These are phyloP conservation scores for Zaprionus bogoriensis DNA, from an alignment of 2,888 invertebrate species.

Conservation along the genomic window DNA sequence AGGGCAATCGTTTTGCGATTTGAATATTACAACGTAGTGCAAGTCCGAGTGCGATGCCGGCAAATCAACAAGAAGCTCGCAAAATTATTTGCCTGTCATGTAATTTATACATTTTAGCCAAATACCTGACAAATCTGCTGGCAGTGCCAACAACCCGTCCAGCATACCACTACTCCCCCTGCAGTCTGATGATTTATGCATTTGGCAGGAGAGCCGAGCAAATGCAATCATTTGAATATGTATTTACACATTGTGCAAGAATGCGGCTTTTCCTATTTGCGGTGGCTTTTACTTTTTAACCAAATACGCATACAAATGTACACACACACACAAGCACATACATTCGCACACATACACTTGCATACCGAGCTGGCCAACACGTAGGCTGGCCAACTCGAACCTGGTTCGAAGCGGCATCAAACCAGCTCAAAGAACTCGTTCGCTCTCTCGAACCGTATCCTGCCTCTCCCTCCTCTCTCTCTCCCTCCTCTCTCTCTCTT, in stretches of 20 bases:
- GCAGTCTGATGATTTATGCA: conserved; percentile 42
- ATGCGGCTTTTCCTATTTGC: conserved; percentile 32
- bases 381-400: conserved; percentile 27
- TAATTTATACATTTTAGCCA: conserved; percentile 31
- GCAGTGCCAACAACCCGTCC: neutral
- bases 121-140: conserved; percentile 29
- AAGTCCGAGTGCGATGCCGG: no score
- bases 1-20: conserved; percentile 28
- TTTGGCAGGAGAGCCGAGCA: conserved; percentile 32
- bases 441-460: no score
- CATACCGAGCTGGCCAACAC: neutral
- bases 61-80: conserved; percentile 37
- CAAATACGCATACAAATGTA: conserved; percentile 18
- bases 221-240: conserved; percentile 57
- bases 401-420: conserved; percentile 40
- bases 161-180: neutral
- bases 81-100: conserved; percentile 44
- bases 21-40: conserved; percentile 37
- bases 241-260: conserved; percentile 40
- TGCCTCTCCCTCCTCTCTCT: neutral
- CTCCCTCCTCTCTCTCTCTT: neutral
- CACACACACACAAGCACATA: neutral
- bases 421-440: conserved; percentile 12
- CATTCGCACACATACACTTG: neutral
- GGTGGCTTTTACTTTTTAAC: conserved; percentile 34